Evolutionary conservation across 1,140 invertebrate species (phyloP).

Genomic region (Nebria ingens): DNA sequence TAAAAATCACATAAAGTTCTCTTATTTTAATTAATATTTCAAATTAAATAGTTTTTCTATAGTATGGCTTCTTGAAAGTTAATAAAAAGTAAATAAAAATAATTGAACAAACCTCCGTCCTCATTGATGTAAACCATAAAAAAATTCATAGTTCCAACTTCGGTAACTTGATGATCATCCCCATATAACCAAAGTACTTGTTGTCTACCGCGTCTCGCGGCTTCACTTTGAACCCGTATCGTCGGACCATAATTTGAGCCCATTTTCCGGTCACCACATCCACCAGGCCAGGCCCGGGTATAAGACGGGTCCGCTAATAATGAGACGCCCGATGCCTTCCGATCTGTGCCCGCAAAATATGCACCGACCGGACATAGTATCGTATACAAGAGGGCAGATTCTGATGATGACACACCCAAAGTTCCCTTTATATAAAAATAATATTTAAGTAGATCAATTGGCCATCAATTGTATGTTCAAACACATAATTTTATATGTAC

Average conservation of each 20-base stretch:
- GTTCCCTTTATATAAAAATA: slow-evolving; percentile 61
- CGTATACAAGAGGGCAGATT: slow-evolving; percentile 79
- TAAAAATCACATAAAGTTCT: no score
- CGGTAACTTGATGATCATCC: slow-evolving; percentile 86
- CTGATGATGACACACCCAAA: slow-evolving; percentile 76
- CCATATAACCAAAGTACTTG: slow-evolving; percentile 98
- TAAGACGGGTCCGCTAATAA: slow-evolving; percentile 70
- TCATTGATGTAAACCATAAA: slow-evolving; percentile 85
- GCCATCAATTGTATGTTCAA: no score
- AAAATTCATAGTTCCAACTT: slow-evolving; percentile 99
- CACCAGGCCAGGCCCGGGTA: slow-evolving; percentile 90
- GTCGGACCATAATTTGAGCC: slow-evolving; percentile 90
- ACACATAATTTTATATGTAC: no score
- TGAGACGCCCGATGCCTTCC: slow-evolving; percentile 35
- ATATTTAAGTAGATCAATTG: no score
- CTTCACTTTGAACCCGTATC: slow-evolving; percentile 70
- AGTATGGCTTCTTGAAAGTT: background rate
- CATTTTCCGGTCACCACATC: slow-evolving; percentile 89
- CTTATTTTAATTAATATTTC: no score
- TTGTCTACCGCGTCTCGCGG: slow-evolving; percentile 70
- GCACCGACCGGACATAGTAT: slow-evolving; percentile 88
- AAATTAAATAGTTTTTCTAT: no score
- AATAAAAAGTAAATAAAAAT: slow-evolving; percentile 11
- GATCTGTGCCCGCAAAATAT: slow-evolving; percentile 59
- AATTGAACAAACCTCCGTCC: slow-evolving; percentile 75